Base-by-base conservation (phyloP, 92 coral and sea anemone genomes). In the Porites cylindrica region DNA sequence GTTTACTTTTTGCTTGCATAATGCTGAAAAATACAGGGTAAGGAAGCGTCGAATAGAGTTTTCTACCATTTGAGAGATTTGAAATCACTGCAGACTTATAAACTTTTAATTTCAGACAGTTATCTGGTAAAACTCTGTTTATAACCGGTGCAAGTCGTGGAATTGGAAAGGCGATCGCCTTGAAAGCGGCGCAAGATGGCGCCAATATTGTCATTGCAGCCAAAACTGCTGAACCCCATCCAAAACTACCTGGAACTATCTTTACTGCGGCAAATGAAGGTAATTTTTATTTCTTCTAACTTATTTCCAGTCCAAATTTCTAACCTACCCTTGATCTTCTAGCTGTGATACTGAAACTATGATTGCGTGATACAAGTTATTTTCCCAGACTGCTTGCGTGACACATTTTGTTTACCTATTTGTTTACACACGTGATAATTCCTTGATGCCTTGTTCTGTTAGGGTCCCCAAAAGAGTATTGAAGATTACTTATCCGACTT, bases 191-290 rank as follows among this genome's bases (percentile, higher is more conserved):
- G 2, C 86, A 91, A 81, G 99, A 96, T 85, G 99, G 98, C 21
- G 99, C 99, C 3, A 96, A 96, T 65, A 92, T 96, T 38, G 93
- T 95, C 8, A 96, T 96, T 63, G 99, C 99, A 51, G 98, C 99
- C 6, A 96, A 96, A 81, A 95, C 99, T 51, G 92, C 96, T 19
- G 92, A 89, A 20, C 78, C 96, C 10, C 99, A 96, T 77, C 96
- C 98, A 19, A 91, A 86, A 81, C 94, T 96, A 18, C 96, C 96
- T 12, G 99, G 99, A 71, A 96, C 99, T 52, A 93, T 96, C 19
- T 96, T 93, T 56, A 93, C 98, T 73, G 99, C 98, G 47, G 99
- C 99, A 4, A 91, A 93, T 73, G 99, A 96, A 93, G 99, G 99
- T 96, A 59, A 81, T 18, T 8, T 3, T 8, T 62, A 4, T 16